phyloP scores from a whole-genome alignment of 2,797 vertebrate genomes.

The Neostethus bicornis region DNA sequence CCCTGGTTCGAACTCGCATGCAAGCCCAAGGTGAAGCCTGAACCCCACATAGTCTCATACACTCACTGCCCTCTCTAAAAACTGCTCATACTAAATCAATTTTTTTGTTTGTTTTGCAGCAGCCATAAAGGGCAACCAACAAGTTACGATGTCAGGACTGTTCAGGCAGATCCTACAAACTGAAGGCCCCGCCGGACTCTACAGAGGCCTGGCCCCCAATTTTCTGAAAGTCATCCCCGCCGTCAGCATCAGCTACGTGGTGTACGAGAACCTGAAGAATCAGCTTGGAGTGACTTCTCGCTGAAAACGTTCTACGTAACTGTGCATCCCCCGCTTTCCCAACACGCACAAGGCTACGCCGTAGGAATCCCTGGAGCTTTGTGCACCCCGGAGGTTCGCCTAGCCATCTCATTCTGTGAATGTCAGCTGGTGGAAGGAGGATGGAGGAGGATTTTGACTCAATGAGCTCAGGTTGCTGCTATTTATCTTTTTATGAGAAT shows the following conservation, averaged over 20 bases:
- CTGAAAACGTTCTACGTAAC: no score
- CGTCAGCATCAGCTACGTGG: slow-evolving; percentile 98
- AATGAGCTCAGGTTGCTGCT: slow-evolving; percentile 71
- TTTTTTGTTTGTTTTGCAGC: slow-evolving; percentile 68
- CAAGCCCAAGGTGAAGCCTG: slow-evolving; percentile 51
- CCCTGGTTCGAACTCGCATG: no score
- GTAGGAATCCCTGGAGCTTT: slow-evolving; percentile 30
- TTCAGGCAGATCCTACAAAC: slow-evolving; percentile 92
- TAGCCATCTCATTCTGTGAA: slow-evolving; percentile 91
- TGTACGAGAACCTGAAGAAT: slow-evolving; percentile 93
- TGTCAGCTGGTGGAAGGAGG: slow-evolving; percentile 75
- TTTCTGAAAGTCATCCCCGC: slow-evolving; percentile 98
- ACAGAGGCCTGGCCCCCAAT: slow-evolving; percentile 94
- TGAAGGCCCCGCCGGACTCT: slow-evolving; percentile 91
- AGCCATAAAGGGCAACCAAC: slow-evolving; percentile 77
- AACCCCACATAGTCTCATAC: no score
- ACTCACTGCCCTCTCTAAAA: no score
- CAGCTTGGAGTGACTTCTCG: slow-evolving; percentile 91
- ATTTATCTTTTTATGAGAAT: slow-evolving; percentile 46
- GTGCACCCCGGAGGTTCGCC: slow-evolving; percentile 55
- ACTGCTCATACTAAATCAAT: no score
- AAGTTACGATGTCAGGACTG: slow-evolving; percentile 87
- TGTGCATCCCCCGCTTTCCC: no score
- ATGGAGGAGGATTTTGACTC: slow-evolving; percentile 47
- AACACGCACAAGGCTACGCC: no score